A percentile compares a stretch with the other conserved stretches of the same genome.
phyloP scores from a whole-genome alignment of 2,888 invertebrate genomes.

The Salpingus planirostris region DNA sequence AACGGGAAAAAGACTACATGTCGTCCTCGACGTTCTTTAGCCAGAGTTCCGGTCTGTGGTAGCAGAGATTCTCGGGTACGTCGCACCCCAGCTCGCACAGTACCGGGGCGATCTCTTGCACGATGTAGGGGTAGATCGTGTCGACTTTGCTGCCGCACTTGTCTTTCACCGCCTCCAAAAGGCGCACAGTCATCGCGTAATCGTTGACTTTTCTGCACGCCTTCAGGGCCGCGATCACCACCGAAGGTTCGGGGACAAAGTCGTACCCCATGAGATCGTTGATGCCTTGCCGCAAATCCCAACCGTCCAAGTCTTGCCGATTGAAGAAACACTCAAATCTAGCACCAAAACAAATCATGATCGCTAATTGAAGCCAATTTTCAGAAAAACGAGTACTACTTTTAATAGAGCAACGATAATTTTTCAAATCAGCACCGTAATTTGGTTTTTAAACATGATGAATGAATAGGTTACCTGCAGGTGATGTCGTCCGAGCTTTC shows the following conservation, averaged over 20 bases:
- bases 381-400: no score
- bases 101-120: constrained; percentile 85
- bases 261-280: constrained; percentile 49
- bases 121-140: constrained; percentile 79
- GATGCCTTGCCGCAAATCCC: constrained; percentile 54
- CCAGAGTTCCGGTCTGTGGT: constrained; percentile 89
- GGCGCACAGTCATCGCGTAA: constrained; percentile 57
- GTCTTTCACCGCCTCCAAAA: constrained; percentile 81
- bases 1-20: no score
- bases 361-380: no score
- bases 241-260: constrained; percentile 51
- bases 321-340: constrained; percentile 77
- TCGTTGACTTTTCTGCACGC: constrained; percentile 60
- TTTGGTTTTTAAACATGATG: no score
- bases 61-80: constrained; percentile 91
- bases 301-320: constrained; percentile 79
- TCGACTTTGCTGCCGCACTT: constrained; percentile 69
- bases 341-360: no score
- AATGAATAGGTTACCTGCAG: constrained; percentile 9
- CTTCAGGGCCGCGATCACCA: constrained; percentile 49
- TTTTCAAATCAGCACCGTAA: not conserved
- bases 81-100: constrained; percentile 86
- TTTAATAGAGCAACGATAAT: not conserved
- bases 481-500: constrained; percentile 9
- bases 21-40: constrained; percentile 1